Percentiles rank a stretch among this genome's conserved stretches.
Conservation (phyloP, 2,113 vertebrate species). For the Semicossyphus pulcher region DNA sequence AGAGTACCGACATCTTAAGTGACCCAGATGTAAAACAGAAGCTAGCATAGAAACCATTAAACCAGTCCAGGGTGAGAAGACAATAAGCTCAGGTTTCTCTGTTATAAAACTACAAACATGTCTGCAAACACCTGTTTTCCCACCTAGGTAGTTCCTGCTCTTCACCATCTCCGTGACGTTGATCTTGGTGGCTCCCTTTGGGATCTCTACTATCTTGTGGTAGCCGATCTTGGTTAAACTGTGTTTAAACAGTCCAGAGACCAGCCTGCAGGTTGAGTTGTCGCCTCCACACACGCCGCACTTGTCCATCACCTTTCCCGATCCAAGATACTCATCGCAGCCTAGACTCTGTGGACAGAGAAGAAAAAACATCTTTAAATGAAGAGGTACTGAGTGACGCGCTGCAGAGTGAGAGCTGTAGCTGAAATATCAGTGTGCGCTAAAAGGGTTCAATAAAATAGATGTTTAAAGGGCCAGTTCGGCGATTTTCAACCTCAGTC, state of each 20-base stretch:
- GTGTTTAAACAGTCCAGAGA: conserved; percentile 94
- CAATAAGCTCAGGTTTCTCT: neutral
- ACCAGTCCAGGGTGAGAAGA: neutral
- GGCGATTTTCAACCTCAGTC: no score
- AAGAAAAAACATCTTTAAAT: neutral
- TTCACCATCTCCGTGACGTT: conserved; percentile 97
- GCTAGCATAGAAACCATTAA: neutral
- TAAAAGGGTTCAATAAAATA: conserved; percentile 1
- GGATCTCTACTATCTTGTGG: conserved; percentile 96
- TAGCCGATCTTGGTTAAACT: conserved; percentile 92
- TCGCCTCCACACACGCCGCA: conserved; percentile 95
- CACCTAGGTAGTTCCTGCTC: conserved; percentile 97
- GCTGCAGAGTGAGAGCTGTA: neutral
- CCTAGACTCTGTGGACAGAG: conserved; percentile 86
- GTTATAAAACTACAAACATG: neutral
- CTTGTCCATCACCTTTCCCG: conserved; percentile 91
- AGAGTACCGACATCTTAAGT: neutral
- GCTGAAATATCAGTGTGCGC: neutral
- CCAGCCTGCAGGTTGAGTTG: conserved; percentile 90
- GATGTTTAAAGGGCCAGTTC: no score
- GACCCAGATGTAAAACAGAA: no score
- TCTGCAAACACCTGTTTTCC: conserved; percentile 48
- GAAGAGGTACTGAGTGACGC: neutral
- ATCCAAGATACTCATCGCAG: conserved; percentile 93
- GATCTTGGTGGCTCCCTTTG: conserved; percentile 96